Conservation (phyloP, 2,797 vertebrate genomes). For the Siniperca scherzeri region DNA sequence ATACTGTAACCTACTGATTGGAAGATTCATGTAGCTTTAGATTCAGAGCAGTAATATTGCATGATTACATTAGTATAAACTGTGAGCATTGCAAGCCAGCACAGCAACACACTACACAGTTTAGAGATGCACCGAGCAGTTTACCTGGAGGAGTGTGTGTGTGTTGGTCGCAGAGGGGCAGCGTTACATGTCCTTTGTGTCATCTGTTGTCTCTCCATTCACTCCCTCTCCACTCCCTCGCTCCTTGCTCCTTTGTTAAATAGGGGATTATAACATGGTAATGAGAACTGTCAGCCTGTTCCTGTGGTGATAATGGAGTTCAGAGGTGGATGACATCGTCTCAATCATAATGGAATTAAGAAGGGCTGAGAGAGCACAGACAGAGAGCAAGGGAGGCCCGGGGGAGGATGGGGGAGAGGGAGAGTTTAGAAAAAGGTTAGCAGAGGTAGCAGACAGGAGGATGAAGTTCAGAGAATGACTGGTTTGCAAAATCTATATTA, state of each 20-base stretch:
- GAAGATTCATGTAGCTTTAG: constrained; percentile 29
- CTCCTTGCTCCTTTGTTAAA: constrained; percentile 74
- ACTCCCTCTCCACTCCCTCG: constrained; percentile 41
- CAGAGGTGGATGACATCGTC: constrained; percentile 84
- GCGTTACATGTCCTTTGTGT: constrained; percentile 59
- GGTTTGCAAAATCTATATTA: constrained; percentile 40
- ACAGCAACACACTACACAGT: constrained; percentile 3
- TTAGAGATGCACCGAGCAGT: constrained; percentile 22
- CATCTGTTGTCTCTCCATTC: constrained; percentile 60
- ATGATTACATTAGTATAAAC: constrained; percentile 25
- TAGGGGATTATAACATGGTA: constrained; percentile 83
- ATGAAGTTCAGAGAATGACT: constrained; percentile 41
- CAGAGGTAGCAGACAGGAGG: constrained; percentile 36
- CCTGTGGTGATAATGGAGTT: constrained; percentile 84
- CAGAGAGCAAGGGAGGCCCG: constrained; percentile 30
- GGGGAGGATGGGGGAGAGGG: neutral
- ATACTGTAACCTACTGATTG: neutral
- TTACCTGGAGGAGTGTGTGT: constrained; percentile 54
- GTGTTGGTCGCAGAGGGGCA: constrained; percentile 40
- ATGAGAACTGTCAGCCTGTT: constrained; percentile 84
- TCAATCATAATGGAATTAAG: constrained; percentile 86
- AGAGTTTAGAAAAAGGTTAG: constrained; percentile 68
- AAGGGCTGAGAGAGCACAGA: constrained; percentile 67
- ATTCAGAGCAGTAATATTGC: constrained; percentile 11
- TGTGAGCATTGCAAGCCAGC: constrained; percentile 16